Conservation (phyloP, 2,888 invertebrate genomes). For the Acronicta alni region DNA sequence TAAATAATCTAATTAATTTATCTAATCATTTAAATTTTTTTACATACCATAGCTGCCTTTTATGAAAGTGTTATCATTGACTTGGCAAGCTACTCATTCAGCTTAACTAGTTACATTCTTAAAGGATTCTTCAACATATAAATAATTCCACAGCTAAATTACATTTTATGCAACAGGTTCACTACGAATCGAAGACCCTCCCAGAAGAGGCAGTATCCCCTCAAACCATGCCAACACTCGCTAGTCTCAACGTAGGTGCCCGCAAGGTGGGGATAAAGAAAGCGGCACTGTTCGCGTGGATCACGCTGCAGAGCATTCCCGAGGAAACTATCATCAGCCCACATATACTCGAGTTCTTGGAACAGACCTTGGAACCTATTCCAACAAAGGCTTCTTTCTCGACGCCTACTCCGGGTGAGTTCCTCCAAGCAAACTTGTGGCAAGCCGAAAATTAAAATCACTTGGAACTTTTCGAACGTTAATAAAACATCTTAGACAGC, state of each 20-base stretch:
- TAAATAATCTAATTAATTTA: too few relatives aligned
- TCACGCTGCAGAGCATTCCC: constrained; percentile 98
- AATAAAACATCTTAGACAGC: too few relatives aligned
- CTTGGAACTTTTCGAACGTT: too few relatives aligned
- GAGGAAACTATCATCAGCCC: constrained; percentile 99
- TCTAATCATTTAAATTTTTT: too few relatives aligned
- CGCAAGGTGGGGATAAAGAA: constrained; percentile 93
- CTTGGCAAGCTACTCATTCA: too few relatives aligned
- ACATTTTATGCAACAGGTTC: constrained; percentile 85
- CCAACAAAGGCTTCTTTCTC: constrained; percentile 91
- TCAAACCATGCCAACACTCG: constrained; percentile 51
- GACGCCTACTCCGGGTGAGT: constrained; percentile 76
- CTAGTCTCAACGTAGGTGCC: constrained; percentile 45
- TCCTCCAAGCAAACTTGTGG: neutral
- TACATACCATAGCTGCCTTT: too few relatives aligned
- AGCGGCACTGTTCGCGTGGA: constrained; percentile 97
- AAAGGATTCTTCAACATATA: too few relatives aligned
- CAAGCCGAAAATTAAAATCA: too few relatives aligned
- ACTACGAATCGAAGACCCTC: constrained; percentile 94
- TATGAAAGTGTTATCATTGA: too few relatives aligned
- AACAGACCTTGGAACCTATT: constrained; percentile 98
- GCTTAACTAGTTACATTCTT: too few relatives aligned
- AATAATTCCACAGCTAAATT: too few relatives aligned
- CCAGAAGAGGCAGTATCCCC: constrained; percentile 90
- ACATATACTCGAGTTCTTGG: constrained; percentile 98